Percentiles rank a stretch among this genome's conserved stretches.
phyloP scores from a whole-genome alignment of 2,113 vertebrate species.

The Ia io region DNA sequence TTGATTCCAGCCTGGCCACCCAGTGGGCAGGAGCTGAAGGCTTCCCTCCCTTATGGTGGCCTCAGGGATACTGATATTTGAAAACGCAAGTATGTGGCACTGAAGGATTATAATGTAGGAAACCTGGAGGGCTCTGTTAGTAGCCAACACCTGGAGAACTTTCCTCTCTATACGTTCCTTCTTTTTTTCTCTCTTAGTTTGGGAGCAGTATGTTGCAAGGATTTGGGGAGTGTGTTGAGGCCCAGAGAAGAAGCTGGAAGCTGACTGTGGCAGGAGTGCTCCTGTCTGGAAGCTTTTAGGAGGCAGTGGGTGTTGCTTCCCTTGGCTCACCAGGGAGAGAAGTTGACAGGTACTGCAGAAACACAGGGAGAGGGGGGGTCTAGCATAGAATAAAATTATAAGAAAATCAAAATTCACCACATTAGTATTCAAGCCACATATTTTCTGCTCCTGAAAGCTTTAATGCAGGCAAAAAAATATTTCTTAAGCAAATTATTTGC shows the following conservation, averaged over 20 bases:
- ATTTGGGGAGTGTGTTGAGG: not conserved
- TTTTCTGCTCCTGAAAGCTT: not conserved
- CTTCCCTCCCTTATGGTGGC: not conserved
- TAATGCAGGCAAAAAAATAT: constrained; percentile 33
- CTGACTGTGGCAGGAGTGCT: not conserved
- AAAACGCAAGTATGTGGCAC: not conserved
- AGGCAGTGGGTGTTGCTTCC: not conserved
- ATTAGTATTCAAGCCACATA: constrained; percentile 15
- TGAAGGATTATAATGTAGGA: not conserved
- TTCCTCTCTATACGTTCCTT: not conserved
- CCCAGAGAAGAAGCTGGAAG: not conserved
- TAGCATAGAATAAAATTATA: not conserved
- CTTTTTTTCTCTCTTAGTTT: not conserved
- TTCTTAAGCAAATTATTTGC: constrained; percentile 50
- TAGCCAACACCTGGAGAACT: not conserved
- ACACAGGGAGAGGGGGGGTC: not conserved
- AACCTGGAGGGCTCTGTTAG: not conserved
- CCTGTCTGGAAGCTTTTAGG: not conserved
- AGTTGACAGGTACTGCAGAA: not conserved
- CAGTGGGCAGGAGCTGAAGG: not conserved
- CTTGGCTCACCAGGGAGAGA: not conserved
- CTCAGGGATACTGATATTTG: not conserved
- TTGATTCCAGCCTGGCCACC: not conserved
- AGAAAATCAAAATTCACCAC: constrained; percentile 23
- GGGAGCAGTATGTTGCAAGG: not conserved